Conservation (phyloP, 1,140 invertebrate species). For the Cotesia chilonis region DNA sequence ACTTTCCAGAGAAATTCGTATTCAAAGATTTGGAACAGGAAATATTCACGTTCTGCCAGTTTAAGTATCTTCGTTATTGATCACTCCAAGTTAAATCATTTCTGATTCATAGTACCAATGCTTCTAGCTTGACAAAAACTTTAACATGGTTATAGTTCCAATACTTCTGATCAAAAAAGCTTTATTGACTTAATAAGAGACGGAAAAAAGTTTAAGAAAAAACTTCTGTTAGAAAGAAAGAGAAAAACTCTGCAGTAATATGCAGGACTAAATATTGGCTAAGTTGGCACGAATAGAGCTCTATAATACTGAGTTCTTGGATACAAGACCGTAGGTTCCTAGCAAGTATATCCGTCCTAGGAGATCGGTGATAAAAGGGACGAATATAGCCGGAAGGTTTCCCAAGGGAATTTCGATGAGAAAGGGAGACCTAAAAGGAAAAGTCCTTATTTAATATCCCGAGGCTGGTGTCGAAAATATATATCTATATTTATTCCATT, state of each 20-base stretch:
- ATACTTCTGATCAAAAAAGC: slow-evolving; percentile 29
- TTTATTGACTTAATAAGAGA: background rate
- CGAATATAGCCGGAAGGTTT: slow-evolving; percentile 41
- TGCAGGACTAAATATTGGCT: slow-evolving; percentile 49
- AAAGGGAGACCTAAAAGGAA: slow-evolving; percentile 35
- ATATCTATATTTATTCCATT: slow-evolving; percentile 39
- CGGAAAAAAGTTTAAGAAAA: background rate
- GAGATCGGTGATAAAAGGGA: slow-evolving; percentile 49
- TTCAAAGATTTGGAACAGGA: slow-evolving; percentile 26
- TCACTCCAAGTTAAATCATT: background rate
- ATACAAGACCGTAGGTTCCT: slow-evolving; percentile 21
- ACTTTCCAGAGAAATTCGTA: slow-evolving; percentile 27
- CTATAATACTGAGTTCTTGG: slow-evolving; percentile 47
- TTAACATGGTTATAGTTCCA: slow-evolving; percentile 50
- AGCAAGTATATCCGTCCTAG: slow-evolving; percentile 42
- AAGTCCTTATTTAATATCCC: slow-evolving; percentile 59
- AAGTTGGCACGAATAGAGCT: slow-evolving; percentile 50
- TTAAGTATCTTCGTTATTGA: slow-evolving; percentile 14
- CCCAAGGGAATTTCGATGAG: slow-evolving; percentile 39
- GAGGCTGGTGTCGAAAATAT: slow-evolving; percentile 56
- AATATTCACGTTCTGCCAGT: background rate
- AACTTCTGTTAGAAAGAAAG: slow-evolving; percentile 28
- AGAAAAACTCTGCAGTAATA: slow-evolving; percentile 33
- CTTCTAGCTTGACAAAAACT: slow-evolving; percentile 29
- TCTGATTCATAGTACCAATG: no score